Evolutionary conservation across 2,888 invertebrate species (phyloP), one percentile per base, ranked within the genome.

Genomic region (Acleris holmiana): DNA sequence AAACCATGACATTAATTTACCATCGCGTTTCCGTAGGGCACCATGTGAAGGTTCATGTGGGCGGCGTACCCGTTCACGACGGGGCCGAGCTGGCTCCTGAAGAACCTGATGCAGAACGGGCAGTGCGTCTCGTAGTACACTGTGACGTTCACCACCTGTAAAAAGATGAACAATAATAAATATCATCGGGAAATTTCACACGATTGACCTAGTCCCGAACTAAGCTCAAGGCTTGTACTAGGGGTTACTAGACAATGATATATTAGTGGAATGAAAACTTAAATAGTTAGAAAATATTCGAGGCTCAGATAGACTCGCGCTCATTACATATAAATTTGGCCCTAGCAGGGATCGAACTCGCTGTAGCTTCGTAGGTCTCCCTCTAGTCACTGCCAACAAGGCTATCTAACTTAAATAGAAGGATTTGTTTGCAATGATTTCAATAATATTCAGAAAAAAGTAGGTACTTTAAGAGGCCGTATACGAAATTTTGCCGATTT

Each of bases 71-170:
- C 44, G 44, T 53, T 15, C 29, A 21, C 40, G 15, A 40, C 40
- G 4, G 53, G 53, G 15, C 92, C 85, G 35, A 95, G 89, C 69
- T 89, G 18, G 89, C 65, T 93, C 86, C 73, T 82, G 61, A 96
- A 93, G 76, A 97, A 97, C 74, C 93, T 91, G 71, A 94, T 94
- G 2, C 96, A 96, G 77, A 95, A 96, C 1, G 96, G 95, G 80
- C 97, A 97, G 2, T 96, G 80, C 0, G 95, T 94, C 84, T 97
- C 97, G 79, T 97, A 97, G 77, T 94, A 96, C 4, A 97, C 53
- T 50, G 79, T 68, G 40, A 79, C 63, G 0, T 71, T 56, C 2
- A 79, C 78, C 17, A 17, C 17, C 44, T 44, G 44, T 29, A 8
- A 29, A 41, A 2, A 41, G 15, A 41, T n/a, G 6, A 15, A 13